Conservation (phyloP, 2,113 vertebrate genomes). For the Salvelinus alpinus region DNA sequence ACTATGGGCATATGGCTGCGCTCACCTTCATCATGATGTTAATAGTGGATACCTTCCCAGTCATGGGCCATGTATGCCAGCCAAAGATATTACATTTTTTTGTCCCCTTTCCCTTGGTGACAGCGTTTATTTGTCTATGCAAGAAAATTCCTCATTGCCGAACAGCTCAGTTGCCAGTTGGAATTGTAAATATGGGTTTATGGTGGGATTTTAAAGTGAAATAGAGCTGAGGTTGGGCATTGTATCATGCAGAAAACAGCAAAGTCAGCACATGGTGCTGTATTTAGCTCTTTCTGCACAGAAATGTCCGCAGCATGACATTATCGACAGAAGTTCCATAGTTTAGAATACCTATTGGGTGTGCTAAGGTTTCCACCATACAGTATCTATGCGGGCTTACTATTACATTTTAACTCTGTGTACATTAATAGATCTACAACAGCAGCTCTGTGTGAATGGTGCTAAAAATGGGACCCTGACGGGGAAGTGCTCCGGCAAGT, state of each 20-base stretch:
- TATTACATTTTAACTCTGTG: background rate
- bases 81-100: background rate
- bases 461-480: background rate
- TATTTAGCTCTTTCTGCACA: background rate
- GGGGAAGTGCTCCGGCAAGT: constrained; percentile 9
- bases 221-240: background rate
- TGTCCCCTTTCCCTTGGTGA: background rate
- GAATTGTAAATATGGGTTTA: constrained; percentile 16
- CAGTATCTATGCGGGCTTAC: background rate
- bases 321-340: background rate
- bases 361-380: background rate
- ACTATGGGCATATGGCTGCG: background rate
- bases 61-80: background rate
- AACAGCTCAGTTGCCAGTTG: constrained; percentile 3
- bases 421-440: background rate
- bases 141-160: background rate
- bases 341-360: background rate
- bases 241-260: background rate
- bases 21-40: constrained; percentile 16
- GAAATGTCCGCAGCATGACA: background rate
- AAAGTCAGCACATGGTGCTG: background rate
- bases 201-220: constrained; percentile 1
- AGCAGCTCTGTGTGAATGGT: background rate
- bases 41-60: background rate
- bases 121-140: constrained; percentile 9